Percentiles rank a stretch among this genome's conserved stretches.
phyloP scores from a whole-genome alignment of 1,140 invertebrate genomes.

The Nylanderia fulva region DNA sequence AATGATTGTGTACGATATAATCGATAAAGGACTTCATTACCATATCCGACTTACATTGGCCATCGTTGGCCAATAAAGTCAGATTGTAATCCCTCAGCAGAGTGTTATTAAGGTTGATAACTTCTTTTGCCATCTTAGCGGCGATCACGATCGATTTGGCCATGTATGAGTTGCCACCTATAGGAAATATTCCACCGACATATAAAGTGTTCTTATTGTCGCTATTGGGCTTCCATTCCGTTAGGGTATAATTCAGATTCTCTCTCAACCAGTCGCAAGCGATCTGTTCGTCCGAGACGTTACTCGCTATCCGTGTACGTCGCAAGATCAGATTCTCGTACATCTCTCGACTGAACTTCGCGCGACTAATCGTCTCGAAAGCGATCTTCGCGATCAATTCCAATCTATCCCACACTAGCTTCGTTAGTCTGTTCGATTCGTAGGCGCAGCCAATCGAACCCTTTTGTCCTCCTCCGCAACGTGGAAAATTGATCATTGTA shows the following conservation, averaged over 20 bases:
- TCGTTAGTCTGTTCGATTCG: slow-evolving; percentile 89
- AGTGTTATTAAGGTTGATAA: slow-evolving; percentile 88
- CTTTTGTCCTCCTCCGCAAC: slow-evolving; percentile 85
- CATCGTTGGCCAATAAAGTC: slow-evolving; percentile 88
- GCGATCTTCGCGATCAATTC: slow-evolving; percentile 86
- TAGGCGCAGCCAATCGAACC: slow-evolving; percentile 86
- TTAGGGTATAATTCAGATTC: slow-evolving; percentile 85
- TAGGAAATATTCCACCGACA: slow-evolving; percentile 93
- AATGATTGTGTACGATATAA: slow-evolving; percentile 87
- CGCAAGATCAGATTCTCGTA: slow-evolving; percentile 87
- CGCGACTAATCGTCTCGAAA: slow-evolving; percentile 87
- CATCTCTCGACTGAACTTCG: slow-evolving; percentile 86
- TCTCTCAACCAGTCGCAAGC: slow-evolving; percentile 90
- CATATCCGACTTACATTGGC: slow-evolving; percentile 91
- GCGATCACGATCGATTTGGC: slow-evolving; percentile 89
- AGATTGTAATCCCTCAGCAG: slow-evolving; percentile 89
- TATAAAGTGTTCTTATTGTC: slow-evolving; percentile 86
- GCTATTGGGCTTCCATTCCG: slow-evolving; percentile 86
- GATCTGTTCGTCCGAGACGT: slow-evolving; percentile 82
- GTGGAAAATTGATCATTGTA: slow-evolving; percentile 86
- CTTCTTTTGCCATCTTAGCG: slow-evolving; percentile 88
- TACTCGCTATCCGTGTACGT: slow-evolving; percentile 77
- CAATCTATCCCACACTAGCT: slow-evolving; percentile 88
- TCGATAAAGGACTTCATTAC: slow-evolving; percentile 94
- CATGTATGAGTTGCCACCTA: slow-evolving; percentile 87